A percentile compares a stretch with the other conserved stretches of the same genome.
Conservation (phyloP, 2,888 invertebrate genomes). For the Megamerina dolium region DNA sequence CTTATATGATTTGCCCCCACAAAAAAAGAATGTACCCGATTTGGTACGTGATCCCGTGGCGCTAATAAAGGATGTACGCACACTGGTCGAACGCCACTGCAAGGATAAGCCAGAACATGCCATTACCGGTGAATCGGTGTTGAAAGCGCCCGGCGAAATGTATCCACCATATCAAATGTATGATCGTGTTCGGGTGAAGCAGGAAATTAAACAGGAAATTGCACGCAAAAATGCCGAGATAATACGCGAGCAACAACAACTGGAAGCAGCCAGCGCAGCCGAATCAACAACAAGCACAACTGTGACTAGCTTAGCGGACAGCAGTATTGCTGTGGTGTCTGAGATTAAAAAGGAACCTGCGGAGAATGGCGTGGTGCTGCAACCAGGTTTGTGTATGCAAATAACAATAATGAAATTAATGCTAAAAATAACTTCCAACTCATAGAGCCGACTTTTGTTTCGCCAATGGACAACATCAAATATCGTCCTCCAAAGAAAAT, state of each 20-base stretch:
- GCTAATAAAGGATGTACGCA: slow-evolving; percentile 81
- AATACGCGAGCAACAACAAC: slow-evolving; percentile 35
- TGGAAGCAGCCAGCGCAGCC: slow-evolving; percentile 34
- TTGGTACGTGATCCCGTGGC: slow-evolving; percentile 83
- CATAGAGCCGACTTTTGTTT: slow-evolving; percentile 30
- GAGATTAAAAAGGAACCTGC: slow-evolving; percentile 37
- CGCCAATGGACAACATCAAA: slow-evolving; percentile 39
- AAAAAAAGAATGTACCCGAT: slow-evolving; percentile 88
- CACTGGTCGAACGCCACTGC: slow-evolving; percentile 80
- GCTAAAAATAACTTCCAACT: slow-evolving; percentile 1
- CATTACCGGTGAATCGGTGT: slow-evolving; percentile 74
- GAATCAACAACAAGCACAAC: slow-evolving; percentile 22
- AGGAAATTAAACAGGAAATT: slow-evolving; percentile 45
- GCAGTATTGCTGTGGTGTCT: not conserved
- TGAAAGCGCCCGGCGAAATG: slow-evolving; percentile 49
- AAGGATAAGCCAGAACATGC: slow-evolving; percentile 79
- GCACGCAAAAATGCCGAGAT: slow-evolving; percentile 40
- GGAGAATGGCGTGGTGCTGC: slow-evolving; percentile 31
- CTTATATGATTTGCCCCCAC: slow-evolving; percentile 80
- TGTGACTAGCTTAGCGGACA: slow-evolving; percentile 5
- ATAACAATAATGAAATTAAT: not conserved
- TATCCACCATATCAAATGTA: slow-evolving; percentile 32
- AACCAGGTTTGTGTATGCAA: too few relatives aligned
- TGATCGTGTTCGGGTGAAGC: slow-evolving; percentile 42
- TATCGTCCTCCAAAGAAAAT: slow-evolving; percentile 44